Evolutionary conservation across 1,140 invertebrate species (phyloP).

Genomic region (Brachionus asplanchnoidis): DNA sequence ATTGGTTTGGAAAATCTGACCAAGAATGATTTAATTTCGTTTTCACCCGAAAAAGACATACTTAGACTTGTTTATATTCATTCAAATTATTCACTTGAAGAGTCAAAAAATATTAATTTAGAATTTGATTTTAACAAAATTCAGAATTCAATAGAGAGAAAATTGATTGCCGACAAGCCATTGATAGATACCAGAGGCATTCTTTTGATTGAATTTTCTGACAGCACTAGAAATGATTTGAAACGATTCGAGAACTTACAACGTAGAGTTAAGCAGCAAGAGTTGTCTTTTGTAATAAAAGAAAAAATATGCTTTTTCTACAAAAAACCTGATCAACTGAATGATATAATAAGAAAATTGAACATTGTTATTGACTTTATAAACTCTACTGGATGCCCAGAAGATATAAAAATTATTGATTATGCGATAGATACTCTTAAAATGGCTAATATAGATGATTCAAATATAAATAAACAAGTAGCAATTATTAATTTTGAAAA

Average conservation of each 20-base stretch:
- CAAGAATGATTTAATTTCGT: not conserved
- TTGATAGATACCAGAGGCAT: not conserved
- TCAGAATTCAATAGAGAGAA: not conserved
- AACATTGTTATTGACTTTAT: constrained; percentile 26
- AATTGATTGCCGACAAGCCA: not conserved
- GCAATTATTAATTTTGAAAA: not conserved
- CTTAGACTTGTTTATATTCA: not conserved
- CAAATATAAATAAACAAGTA: not conserved
- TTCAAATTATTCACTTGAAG: constrained; percentile 30
- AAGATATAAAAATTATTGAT: constrained; percentile 11
- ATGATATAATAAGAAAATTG: constrained; percentile 19
- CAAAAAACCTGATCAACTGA: constrained; percentile 1
- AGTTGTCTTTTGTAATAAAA: not conserved
- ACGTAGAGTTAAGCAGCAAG: not conserved
- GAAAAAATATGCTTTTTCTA: not conserved
- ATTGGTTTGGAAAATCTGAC: constrained; percentile 23
- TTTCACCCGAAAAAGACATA: constrained; percentile 22
- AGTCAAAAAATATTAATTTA: not conserved
- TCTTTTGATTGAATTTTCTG: constrained; percentile 1
- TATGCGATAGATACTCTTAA: constrained; percentile 16
- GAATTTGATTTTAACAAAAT: constrained; percentile 25
- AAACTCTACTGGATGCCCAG: not conserved
- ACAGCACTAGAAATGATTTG: not conserved
- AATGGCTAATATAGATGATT: not conserved
- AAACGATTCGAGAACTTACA: not conserved